phyloP scores from a whole-genome alignment of 2,113 vertebrate species.

The Halichoeres trimaculatus region DNA sequence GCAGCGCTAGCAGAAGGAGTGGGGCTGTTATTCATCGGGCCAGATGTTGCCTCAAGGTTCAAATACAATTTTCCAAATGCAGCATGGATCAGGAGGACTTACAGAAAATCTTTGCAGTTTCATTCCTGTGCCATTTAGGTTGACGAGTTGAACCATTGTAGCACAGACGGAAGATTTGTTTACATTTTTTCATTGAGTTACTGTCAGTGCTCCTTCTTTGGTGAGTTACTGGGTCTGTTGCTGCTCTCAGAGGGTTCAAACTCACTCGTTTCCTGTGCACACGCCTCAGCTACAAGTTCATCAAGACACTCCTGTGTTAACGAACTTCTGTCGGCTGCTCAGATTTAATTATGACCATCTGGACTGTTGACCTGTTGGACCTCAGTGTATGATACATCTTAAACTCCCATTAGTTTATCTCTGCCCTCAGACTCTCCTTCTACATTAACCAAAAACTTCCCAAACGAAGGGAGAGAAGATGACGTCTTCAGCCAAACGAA shows the following conservation, averaged over 20 bases:
- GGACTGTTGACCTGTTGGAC: too few relatives aligned
- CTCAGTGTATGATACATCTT: too few relatives aligned
- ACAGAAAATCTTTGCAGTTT: slow-evolving; percentile 11
- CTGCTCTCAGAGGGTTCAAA: background rate
- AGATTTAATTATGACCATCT: too few relatives aligned
- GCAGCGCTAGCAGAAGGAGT: slow-evolving; percentile 10
- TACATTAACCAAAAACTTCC: too few relatives aligned
- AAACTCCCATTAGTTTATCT: too few relatives aligned
- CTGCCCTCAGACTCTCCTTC: too few relatives aligned
- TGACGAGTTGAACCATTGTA: background rate
- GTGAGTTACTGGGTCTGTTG: background rate
- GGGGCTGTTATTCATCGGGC: slow-evolving; percentile 4
- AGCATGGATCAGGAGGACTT: slow-evolving; percentile 9
- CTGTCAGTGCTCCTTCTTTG: background rate
- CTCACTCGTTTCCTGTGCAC: background rate
- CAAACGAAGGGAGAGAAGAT: too few relatives aligned
- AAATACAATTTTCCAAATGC: slow-evolving; percentile 26
- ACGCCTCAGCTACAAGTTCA: background rate
- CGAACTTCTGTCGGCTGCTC: too few relatives aligned
- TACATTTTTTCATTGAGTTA: background rate
- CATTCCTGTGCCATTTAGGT: background rate
- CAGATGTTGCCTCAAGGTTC: slow-evolving; percentile 42
- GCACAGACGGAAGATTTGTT: background rate
- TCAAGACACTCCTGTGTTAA: background rate
- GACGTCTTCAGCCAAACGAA: too few relatives aligned